Evolutionary conservation across 1,140 invertebrate genomes (phyloP).

Genomic region (Panagrolaimus sp.): DNA sequence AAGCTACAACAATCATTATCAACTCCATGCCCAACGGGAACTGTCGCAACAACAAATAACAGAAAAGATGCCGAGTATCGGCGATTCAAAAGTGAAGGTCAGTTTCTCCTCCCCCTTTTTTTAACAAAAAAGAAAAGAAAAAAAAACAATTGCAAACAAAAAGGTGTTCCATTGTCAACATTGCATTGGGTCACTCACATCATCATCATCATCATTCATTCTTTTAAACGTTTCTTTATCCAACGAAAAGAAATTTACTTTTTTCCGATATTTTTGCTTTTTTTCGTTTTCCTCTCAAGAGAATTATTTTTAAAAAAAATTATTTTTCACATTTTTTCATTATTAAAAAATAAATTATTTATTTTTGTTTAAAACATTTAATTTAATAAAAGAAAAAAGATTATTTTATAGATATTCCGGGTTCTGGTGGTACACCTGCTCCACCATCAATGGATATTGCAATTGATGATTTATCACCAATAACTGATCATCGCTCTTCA

Average conservation of each 20-base stretch:
- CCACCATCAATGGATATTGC: slow-evolving; percentile 34
- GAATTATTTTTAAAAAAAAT: slow-evolving; percentile 6
- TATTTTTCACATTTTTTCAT: background rate
- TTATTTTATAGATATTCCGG: slow-evolving; percentile 21
- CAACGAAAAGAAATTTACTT: no score
- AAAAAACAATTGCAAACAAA: no score
- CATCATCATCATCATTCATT: no score
- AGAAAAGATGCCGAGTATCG: slow-evolving; percentile 57
- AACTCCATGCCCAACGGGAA: slow-evolving; percentile 40
- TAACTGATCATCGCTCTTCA: slow-evolving; percentile 40
- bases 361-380: background rate
- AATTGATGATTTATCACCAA: slow-evolving; percentile 52
- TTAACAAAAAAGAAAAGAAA: no score
- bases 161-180: no score
- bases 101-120: slow-evolving; percentile 12
- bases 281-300: background rate
- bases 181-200: no score
- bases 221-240: no score
- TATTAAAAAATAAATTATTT: no score
- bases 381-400: background rate
- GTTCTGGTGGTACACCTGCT: slow-evolving; percentile 17
- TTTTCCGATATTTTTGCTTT: background rate
- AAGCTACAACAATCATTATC: slow-evolving; percentile 45
- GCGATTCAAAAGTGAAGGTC: slow-evolving; percentile 57
- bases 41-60: slow-evolving; percentile 7